These are phyloP conservation scores for Oxystoma pomonae DNA, from an alignment of 2,888 invertebrate genomes.

Conservation along the genomic window DNA sequence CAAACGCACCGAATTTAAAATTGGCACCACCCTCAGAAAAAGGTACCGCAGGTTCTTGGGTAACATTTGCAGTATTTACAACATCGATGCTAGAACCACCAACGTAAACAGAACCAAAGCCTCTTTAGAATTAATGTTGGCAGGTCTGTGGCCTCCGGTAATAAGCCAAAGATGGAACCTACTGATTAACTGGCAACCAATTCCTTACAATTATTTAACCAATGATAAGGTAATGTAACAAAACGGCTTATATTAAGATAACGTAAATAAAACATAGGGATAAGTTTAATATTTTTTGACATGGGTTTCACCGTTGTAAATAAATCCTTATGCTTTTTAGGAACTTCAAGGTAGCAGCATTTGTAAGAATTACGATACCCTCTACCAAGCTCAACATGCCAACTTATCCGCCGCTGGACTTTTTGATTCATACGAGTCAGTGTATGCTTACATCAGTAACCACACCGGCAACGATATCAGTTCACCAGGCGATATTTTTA, in stretches of 20 bases:
- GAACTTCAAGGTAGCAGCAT: background rate
- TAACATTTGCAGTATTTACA: slow-evolving; percentile 51
- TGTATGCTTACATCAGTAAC: background rate
- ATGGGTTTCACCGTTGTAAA: background rate
- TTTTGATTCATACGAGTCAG: background rate
- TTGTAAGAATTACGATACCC: background rate
- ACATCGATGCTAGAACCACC: slow-evolving; percentile 55
- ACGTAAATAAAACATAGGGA: no score
- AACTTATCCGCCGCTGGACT: background rate
- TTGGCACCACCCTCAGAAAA: slow-evolving; percentile 58
- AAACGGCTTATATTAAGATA: no score
- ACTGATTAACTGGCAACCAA: slow-evolving; percentile 30
- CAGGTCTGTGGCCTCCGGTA: slow-evolving; percentile 61
- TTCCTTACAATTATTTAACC: slow-evolving; percentile 26
- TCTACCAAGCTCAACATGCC: background rate
- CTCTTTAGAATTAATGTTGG: slow-evolving; percentile 61
- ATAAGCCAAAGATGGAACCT: slow-evolving; percentile 53
- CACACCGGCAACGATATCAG: background rate
- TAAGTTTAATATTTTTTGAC: no score
- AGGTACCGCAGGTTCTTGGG: slow-evolving; percentile 59
- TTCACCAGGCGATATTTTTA: background rate
- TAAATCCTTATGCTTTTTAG: background rate
- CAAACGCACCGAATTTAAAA: slow-evolving; percentile 56
- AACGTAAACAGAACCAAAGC: slow-evolving; percentile 66
- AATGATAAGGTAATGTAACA: slow-evolving; percentile 17